Evolutionary conservation across 2,888 invertebrate genomes (phyloP).

Genomic region (Lasiommata megera): DNA sequence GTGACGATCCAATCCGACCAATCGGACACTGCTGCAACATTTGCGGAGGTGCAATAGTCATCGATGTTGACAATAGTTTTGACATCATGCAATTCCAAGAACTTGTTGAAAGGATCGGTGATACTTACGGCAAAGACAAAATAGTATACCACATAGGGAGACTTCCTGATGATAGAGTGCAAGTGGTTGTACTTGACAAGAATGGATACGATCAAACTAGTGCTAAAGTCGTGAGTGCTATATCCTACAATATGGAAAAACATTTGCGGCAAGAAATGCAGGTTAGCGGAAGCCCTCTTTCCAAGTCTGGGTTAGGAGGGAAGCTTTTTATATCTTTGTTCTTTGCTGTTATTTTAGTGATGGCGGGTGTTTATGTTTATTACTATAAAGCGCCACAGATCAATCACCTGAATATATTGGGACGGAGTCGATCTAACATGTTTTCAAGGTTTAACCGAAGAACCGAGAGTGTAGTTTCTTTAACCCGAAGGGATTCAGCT

Average conservation of each 20-base stretch:
- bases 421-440: slow-evolving; percentile 39
- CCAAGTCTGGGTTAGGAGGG: slow-evolving; percentile 49
- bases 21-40: slow-evolving; percentile 66
- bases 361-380: slow-evolving; percentile 56
- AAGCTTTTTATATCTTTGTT: slow-evolving; percentile 63
- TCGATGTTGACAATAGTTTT: slow-evolving; percentile 53
- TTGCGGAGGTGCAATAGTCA: slow-evolving; percentile 60
- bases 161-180: slow-evolving; percentile 47
- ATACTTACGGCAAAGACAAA: slow-evolving; percentile 42
- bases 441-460: slow-evolving; percentile 59
- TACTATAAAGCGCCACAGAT: slow-evolving; percentile 55
- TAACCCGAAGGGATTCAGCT: slow-evolving; percentile 63
- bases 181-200: slow-evolving; percentile 62
- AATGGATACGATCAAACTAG: slow-evolving; percentile 58
- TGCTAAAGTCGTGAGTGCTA: slow-evolving; percentile 49
- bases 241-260: slow-evolving; percentile 46
- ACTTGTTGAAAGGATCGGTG: slow-evolving; percentile 45
- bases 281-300: slow-evolving; percentile 59
- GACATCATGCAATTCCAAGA: slow-evolving; percentile 51
- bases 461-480: slow-evolving; percentile 66
- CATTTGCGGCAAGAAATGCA: slow-evolving; percentile 49
- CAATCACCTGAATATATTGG: slow-evolving; percentile 38
- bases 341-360: slow-evolving; percentile 50
- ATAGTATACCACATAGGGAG: slow-evolving; percentile 57
- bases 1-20: slow-evolving; percentile 60